Evolutionary conservation across 2,797 vertebrate species (phyloP).

Genomic region (Eulemur albifrons): DNA sequence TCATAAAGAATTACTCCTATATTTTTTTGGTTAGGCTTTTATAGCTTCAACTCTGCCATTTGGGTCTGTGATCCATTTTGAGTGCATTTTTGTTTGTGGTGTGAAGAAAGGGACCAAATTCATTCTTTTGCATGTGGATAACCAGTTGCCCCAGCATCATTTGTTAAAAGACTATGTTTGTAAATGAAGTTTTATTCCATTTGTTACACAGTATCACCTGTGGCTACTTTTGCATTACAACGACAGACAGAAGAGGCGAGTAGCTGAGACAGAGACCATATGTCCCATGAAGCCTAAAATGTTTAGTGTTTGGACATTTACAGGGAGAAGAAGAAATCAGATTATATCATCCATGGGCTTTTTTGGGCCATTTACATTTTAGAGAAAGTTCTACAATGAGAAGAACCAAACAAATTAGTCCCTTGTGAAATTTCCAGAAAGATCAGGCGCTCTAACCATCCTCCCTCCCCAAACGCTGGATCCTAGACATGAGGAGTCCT

Average conservation of each 20-base stretch:
- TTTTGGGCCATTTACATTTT: neutral
- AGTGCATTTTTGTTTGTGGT: neutral
- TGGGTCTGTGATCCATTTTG: neutral
- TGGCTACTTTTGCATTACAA: neutral
- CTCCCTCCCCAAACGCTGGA: neutral
- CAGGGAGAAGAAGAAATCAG: neutral
- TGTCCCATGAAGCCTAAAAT: neutral
- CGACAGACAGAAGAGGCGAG: neutral
- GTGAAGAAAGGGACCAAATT: neutral
- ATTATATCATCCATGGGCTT: neutral
- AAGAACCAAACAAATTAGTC: neutral
- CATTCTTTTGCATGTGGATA: neutral
- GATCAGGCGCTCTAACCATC: neutral
- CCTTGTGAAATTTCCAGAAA: neutral
- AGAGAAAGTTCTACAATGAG: neutral
- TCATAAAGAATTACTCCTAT: neutral
- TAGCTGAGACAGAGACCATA: neutral
- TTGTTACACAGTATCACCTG: neutral
- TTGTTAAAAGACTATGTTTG: neutral
- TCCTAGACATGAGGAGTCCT: neutral
- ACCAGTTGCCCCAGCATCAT: neutral
- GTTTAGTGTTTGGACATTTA: neutral
- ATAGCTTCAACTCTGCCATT: neutral
- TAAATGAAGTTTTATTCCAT: neutral
- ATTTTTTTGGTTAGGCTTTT: neutral